These are phyloP conservation scores for Agrotis segetum DNA, from an alignment of 2,888 invertebrate species.

Conservation along the genomic window DNA sequence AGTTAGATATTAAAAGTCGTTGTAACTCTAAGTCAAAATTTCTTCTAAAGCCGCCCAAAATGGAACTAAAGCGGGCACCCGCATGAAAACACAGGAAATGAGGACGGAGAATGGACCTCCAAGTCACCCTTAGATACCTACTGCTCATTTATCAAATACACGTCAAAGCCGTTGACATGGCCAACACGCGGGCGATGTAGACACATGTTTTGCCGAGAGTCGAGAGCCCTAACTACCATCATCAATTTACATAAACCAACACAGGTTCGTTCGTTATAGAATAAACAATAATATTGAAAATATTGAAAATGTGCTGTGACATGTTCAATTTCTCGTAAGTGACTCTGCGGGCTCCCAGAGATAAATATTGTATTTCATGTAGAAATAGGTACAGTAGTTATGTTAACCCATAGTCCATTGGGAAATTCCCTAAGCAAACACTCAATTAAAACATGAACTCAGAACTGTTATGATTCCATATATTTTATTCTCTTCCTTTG, in stretches of 20 bases:
- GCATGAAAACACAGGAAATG: neutral
- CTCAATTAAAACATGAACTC: constrained; percentile 21
- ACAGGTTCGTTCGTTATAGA: constrained; percentile 4
- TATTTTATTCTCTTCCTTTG: constrained; percentile 3
- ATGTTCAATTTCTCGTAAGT: neutral
- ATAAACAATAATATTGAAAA: constrained; percentile 20
- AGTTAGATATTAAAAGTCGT: too few species aligned
- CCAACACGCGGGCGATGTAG: neutral
- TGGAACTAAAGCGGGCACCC: neutral
- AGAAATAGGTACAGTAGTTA: constrained; percentile 19
- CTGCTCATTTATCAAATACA: constrained; percentile 13
- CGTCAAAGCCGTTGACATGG: neutral
- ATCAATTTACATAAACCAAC: constrained; percentile 27
- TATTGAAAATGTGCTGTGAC: neutral
- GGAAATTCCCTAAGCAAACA: constrained; percentile 50
- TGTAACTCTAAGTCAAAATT: too few species aligned
- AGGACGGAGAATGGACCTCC: neutral
- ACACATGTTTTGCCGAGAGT: constrained; percentile 1
- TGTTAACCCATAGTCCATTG: constrained; percentile 19
- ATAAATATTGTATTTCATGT: constrained; percentile 45
- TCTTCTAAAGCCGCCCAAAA: neutral
- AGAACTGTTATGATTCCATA: neutral
- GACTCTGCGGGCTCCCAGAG: constrained; percentile 23
- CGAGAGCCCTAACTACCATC: neutral
- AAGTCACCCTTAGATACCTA: neutral